A percentile compares a stretch with the other conserved stretches of the same genome.
These are phyloP conservation scores for Candidula unifasciata DNA, from an alignment of 2,888 invertebrate species.

Conservation along the genomic window DNA sequence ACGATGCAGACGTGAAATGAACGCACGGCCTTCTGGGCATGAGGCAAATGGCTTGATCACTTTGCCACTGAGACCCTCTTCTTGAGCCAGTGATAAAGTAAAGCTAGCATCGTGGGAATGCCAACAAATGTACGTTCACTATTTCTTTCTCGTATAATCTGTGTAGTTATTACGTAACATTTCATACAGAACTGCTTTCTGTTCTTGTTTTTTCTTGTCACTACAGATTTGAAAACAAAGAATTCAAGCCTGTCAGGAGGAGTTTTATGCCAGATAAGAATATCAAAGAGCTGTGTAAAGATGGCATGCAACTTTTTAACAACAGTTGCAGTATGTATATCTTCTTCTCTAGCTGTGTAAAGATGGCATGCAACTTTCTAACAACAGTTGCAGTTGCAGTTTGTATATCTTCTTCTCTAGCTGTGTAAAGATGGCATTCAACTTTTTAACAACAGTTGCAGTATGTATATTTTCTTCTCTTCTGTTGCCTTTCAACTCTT, in stretches of 20 bases:
- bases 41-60: too few species aligned
- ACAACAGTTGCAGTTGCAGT: too few species aligned
- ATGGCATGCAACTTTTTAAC: constrained; percentile 67
- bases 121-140: too few species aligned
- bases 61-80: too few species aligned
- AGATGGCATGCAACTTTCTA: too few species aligned
- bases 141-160: background rate
- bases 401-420: too few species aligned
- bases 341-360: background rate
- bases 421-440: constrained; percentile 68
- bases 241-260: constrained; percentile 66
- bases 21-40: too few species aligned
- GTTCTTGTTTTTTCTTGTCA: constrained; percentile 2
- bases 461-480: constrained; percentile 55
- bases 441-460: constrained; percentile 60
- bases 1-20: too few species aligned
- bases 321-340: constrained; percentile 57
- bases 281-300: constrained; percentile 59
- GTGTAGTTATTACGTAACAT: background rate
- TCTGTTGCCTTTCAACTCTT: too few species aligned
- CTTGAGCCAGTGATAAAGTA: too few species aligned
- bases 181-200: background rate
- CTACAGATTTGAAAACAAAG: constrained; percentile 67
- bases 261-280: constrained; percentile 69
- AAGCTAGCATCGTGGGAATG: too few species aligned